phyloP scores from a whole-genome alignment of 92 coral and sea anemone species.

The Phenganax marumi region DNA sequence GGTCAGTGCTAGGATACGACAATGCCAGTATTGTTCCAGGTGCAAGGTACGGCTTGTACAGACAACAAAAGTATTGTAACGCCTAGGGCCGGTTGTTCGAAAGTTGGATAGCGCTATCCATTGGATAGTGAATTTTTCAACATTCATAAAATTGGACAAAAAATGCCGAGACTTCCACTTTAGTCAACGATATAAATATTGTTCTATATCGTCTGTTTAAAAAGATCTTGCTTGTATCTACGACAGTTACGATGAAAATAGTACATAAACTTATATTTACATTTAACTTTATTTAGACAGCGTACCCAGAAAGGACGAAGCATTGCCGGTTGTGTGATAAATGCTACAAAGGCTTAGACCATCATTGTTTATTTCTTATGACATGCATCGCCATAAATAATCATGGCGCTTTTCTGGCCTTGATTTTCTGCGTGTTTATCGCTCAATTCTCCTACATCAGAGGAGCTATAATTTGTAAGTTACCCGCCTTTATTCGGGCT shows the following conservation, averaged over 20 bases:
- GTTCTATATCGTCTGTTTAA: too few relatives aligned
- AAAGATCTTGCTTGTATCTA: neutral
- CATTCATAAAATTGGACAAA: too few relatives aligned
- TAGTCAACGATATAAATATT: too few relatives aligned
- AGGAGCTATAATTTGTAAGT: conserved; percentile 73
- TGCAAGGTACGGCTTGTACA: conserved; percentile 63
- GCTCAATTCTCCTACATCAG: conserved; percentile 75
- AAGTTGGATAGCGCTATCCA: too few relatives aligned
- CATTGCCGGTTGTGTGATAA: conserved; percentile 82
- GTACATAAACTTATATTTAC: neutral
- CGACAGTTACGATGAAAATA: neutral
- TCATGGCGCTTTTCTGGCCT: conserved; percentile 74
- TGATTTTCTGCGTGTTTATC: conserved; percentile 59
- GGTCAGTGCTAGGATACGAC: conserved; percentile 69
- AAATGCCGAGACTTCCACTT: too few relatives aligned
- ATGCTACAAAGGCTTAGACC: conserved; percentile 79
- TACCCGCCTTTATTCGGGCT: too few relatives aligned
- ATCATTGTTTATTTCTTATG: conserved; percentile 89
- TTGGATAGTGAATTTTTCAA: too few relatives aligned
- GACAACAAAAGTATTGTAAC: neutral
- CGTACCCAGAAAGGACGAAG: conserved; percentile 66
- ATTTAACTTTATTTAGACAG: conserved; percentile 59
- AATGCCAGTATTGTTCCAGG: conserved; percentile 64
- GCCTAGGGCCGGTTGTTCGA: too few relatives aligned
- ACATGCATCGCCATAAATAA: conserved; percentile 82